phyloP scores from a whole-genome alignment of 2,888 invertebrate species.

The Crepidodera aurea region DNA sequence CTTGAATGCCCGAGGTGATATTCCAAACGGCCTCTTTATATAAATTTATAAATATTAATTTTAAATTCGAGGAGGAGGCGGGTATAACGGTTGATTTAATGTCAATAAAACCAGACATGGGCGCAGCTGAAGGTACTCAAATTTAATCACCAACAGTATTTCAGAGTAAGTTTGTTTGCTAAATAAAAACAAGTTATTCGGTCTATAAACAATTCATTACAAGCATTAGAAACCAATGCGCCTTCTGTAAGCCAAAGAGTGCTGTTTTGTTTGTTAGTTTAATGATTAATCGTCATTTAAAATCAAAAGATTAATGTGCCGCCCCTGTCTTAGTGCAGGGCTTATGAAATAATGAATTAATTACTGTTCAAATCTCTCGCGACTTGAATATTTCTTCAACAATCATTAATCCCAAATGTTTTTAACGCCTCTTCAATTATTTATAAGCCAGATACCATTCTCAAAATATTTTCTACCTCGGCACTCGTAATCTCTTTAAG shows the following conservation, averaged over 20 bases:
- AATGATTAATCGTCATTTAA: neutral
- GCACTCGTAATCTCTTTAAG: constrained; percentile 1
- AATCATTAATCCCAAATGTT: constrained; percentile 9
- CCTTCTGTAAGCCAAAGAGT: too few relatives aligned
- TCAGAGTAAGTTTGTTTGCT: too few relatives aligned
- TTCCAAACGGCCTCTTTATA: constrained; percentile 1
- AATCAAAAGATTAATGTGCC: constrained; percentile 1
- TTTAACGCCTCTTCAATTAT: constrained; percentile 14
- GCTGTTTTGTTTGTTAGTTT: too few relatives aligned
- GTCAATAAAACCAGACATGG: neutral
- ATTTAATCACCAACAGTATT: too few relatives aligned
- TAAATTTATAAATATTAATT: constrained; percentile 15
- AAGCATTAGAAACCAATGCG: too few relatives aligned
- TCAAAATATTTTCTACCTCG: neutral
- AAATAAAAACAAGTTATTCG: too few relatives aligned
- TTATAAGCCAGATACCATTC: constrained; percentile 3
- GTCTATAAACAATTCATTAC: too few relatives aligned
- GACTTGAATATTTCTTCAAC: neutral
- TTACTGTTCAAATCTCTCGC: neutral
- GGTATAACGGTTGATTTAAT: constrained; percentile 10
- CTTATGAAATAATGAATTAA: constrained; percentile 13
- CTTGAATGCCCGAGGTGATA: neutral
- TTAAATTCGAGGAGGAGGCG: neutral
- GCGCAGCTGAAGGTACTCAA: neutral
- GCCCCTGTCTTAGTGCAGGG: neutral